A percentile compares a stretch with the other conserved stretches of the same genome.
Conservation (phyloP, 2,113 vertebrate genomes). For the Oryzias melastigma region DNA sequence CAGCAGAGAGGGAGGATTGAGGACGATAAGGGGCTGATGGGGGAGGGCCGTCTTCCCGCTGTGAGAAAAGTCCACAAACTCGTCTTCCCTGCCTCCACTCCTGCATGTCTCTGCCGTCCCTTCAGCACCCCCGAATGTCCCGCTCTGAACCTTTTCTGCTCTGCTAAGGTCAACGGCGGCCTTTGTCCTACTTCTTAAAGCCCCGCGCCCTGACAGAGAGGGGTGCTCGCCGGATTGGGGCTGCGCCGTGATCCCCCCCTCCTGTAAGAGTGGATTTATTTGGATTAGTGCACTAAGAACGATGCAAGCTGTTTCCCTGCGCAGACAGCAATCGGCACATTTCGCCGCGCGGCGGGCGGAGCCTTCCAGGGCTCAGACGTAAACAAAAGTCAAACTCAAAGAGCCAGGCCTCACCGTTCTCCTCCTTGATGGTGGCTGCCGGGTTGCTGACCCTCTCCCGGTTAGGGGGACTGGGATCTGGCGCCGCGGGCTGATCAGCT, state of each 20-base stretch:
- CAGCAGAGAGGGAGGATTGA: slow-evolving; percentile 1
- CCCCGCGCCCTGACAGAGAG: slow-evolving; percentile 47
- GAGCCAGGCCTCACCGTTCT: slow-evolving; percentile 83
- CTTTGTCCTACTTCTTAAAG: slow-evolving; percentile 68
- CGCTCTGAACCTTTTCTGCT: slow-evolving; percentile 36
- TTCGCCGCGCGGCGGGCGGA: not conserved
- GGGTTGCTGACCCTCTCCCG: slow-evolving; percentile 90
- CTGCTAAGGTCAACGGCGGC: slow-evolving; percentile 46
- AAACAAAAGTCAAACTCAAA: not conserved
- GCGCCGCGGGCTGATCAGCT: slow-evolving; percentile 86
- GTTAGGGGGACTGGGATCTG: slow-evolving; percentile 84
- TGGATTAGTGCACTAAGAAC: slow-evolving; percentile 77
- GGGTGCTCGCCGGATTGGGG: slow-evolving; percentile 45
- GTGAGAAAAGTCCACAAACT: slow-evolving; percentile 10
- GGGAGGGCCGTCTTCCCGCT: slow-evolving; percentile 31
- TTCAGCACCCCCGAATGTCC: slow-evolving; percentile 6
- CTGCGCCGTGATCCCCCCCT: slow-evolving; percentile 48
- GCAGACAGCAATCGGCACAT: slow-evolving; percentile 13
- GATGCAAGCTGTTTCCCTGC: slow-evolving; percentile 68
- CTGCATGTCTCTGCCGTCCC: not conserved
- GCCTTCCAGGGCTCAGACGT: slow-evolving; percentile 7
- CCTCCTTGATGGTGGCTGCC: slow-evolving; percentile 84
- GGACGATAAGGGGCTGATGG: slow-evolving; percentile 11
- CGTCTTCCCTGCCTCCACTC: not conserved
- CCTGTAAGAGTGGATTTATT: slow-evolving; percentile 74